Percentiles rank a stretch among this genome's conserved stretches.
These are phyloP conservation scores for Leptopilina myrica DNA, from an alignment of 2,888 invertebrate genomes.

Conservation along the genomic window DNA sequence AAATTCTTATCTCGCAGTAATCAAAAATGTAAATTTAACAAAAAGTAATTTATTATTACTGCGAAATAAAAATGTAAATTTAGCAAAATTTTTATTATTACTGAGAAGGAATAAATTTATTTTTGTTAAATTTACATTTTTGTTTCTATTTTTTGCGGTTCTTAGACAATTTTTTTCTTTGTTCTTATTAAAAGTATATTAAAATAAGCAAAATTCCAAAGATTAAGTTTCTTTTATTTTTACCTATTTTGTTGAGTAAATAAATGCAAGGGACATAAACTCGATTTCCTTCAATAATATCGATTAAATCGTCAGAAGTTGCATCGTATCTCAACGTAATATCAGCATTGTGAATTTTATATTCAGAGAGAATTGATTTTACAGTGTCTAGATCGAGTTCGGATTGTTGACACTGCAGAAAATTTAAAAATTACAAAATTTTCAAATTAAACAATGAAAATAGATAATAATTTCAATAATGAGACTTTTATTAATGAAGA, in stretches of 20 bases:
- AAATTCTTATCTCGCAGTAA: neutral
- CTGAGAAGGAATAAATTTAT: too few species aligned
- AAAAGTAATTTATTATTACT: too few species aligned
- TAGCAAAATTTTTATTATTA: too few species aligned
- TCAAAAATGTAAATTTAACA: too few species aligned
- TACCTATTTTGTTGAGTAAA: conserved; percentile 97
- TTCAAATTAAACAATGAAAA: neutral
- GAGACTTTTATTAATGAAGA: too few species aligned
- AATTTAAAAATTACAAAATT: neutral
- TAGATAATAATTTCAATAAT: neutral
- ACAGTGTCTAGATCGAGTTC: conserved; percentile 97
- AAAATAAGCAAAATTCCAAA: too few species aligned
- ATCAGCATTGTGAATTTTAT: conserved; percentile 99
- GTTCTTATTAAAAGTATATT: neutral
- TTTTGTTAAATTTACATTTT: too few species aligned
- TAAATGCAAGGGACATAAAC: conserved; percentile 99
- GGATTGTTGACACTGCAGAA: conserved; percentile 86
- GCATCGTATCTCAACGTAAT: conserved; percentile 96
- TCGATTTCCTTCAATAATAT: conserved; percentile 98
- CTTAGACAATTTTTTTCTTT: too few species aligned
- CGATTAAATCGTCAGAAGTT: conserved; percentile 97
- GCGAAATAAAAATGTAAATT: too few species aligned
- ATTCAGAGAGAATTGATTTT: conserved; percentile 96
- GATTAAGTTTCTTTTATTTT: too few species aligned
- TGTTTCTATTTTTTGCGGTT: too few species aligned